Conservation (phyloP, 2,888 invertebrate species). For the Eupithecia tripunctaria region DNA sequence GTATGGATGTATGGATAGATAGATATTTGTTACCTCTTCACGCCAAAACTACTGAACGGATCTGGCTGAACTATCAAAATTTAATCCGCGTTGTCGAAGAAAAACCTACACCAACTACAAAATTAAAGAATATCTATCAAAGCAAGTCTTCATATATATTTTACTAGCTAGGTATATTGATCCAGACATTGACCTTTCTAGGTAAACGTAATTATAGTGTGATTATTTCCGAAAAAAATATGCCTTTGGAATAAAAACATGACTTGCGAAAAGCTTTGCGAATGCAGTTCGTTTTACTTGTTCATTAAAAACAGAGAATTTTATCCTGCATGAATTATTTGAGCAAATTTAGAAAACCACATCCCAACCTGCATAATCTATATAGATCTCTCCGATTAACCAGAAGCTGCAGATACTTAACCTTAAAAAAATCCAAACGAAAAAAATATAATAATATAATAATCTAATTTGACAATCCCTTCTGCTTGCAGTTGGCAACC, state of each 20-base stretch:
- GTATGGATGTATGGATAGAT: too few relatives aligned
- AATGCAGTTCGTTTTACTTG: not conserved
- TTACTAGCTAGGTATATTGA: too few relatives aligned
- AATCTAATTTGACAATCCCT: not conserved
- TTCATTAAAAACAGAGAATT: not conserved
- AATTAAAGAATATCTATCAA: too few relatives aligned
- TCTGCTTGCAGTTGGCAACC: constrained; percentile 18
- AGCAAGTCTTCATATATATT: too few relatives aligned
- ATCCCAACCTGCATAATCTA: not conserved
- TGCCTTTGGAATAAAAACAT: not conserved
- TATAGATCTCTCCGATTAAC: not conserved
- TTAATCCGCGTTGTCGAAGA: too few relatives aligned
- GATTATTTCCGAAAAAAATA: not conserved
- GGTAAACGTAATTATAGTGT: too few relatives aligned
- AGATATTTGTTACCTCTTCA: too few relatives aligned
- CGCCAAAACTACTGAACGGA: too few relatives aligned
- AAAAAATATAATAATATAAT: not conserved
- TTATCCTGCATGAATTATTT: too few relatives aligned
- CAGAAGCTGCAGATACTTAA: not conserved
- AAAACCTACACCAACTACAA: too few relatives aligned
- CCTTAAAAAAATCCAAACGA: not conserved
- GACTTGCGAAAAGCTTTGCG: not conserved
- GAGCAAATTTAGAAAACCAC: not conserved
- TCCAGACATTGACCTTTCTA: too few relatives aligned
- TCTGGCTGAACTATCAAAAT: too few relatives aligned